Evolutionary conservation across 2,113 vertebrate genomes (phyloP), one percentile per base, ranked within the genome.

Genomic region (Mustelus asterias): DNA sequence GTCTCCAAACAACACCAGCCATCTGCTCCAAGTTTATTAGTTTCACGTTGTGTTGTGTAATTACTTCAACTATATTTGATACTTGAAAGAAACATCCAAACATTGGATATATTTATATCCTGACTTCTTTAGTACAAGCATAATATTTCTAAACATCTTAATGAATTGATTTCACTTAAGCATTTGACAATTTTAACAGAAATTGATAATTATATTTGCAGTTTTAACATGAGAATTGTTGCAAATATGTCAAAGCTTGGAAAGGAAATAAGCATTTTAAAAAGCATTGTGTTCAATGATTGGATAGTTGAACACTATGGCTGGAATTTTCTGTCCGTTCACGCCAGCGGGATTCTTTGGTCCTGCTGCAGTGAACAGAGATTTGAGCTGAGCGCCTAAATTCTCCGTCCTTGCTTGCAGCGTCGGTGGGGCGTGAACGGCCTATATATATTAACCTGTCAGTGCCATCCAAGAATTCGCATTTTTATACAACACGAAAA

Each of bases 1-100:
- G 69, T 26, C 11, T 95, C 67, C 41, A 14, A 70, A 29, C 67
- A 94, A 70, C 44, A 70, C 67, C 18, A 6, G 41, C 69, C 94
- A 95, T 95, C 69, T 76, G 94, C 29, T 95, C 41, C 69, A 44
- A 95, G 67, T 72, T 95, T 94, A 94, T 94, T 95, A 13, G 67
- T 54, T 95, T 72, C 67, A 72, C 7, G 9, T 95, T 54, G 10
- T 54, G 94, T 72, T 72, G 6, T 54, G 44, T 54, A 26, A 95
- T 95, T 69, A 72, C n/a, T 95, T 48, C 41, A 72, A 48, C 14
- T 76, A 29, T 18, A 48, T 76, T 70, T 95, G 24, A 76, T 70
- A 54, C 6, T 33, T 76, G 41, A 48, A 72, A 48, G 67, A 63
- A 90, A 0, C 48, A 33, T 60, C 10, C 4, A 29, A 90, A 90